Percentiles rank a stretch among this genome's conserved stretches.
phyloP scores from a whole-genome alignment of 2,113 vertebrate species.

The Capricornis sumatraensis region DNA sequence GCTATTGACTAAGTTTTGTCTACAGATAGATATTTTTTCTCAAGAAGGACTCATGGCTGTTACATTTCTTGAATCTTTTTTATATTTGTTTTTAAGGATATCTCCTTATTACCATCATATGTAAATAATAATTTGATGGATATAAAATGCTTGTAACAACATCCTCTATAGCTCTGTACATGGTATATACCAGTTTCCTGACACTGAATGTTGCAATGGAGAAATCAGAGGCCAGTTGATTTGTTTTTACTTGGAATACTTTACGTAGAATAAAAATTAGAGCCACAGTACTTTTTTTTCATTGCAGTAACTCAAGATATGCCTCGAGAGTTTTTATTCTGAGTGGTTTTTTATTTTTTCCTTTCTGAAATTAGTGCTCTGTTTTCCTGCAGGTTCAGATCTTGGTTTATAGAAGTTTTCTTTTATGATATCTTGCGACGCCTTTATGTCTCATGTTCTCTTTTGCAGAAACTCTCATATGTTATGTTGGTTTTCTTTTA shows the following conservation, averaged over 20 bases:
- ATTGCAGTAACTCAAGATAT: not conserved
- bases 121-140: not conserved
- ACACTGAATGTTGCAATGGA: not conserved
- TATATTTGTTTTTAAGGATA: not conserved
- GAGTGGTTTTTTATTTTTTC: not conserved
- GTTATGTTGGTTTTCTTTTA: not conserved
- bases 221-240: not conserved
- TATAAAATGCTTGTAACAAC: not conserved
- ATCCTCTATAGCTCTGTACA: not conserved
- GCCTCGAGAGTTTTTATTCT: not conserved
- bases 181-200: not conserved
- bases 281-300: not conserved
- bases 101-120: not conserved
- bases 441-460: not conserved
- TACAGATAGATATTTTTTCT: not conserved
- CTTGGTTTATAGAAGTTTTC: not conserved
- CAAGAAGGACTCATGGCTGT: not conserved
- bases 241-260: not conserved
- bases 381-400: not conserved
- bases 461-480: not conserved
- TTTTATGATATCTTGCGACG: not conserved
- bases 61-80: not conserved
- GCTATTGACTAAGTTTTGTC: not conserved
- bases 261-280: not conserved
- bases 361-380: not conserved